phyloP scores from a whole-genome alignment of 2,888 invertebrate species.

The Ariolimax columbianus region DNA sequence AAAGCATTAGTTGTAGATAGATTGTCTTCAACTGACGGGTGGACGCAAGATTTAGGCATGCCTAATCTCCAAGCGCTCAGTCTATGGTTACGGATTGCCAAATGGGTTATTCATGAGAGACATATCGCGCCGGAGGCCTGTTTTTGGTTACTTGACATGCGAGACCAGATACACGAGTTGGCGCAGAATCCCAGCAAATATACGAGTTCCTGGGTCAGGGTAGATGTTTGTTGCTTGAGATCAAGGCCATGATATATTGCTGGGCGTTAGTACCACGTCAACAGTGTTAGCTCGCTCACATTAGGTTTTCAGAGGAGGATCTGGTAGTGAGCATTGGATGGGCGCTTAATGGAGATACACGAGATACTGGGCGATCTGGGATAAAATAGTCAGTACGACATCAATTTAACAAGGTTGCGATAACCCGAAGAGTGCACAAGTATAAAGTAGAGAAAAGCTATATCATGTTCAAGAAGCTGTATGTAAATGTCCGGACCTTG shows the following conservation, averaged over 20 bases:
- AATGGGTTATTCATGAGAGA: slow-evolving; percentile 21
- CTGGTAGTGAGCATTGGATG: no score
- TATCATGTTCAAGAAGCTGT: no score
- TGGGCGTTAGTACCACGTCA: no score
- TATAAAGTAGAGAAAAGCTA: no score
- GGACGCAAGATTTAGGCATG: neutral
- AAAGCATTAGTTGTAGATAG: neutral
- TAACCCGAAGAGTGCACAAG: no score
- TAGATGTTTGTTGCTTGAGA: neutral
- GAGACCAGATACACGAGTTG: neutral
- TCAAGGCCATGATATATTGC: neutral
- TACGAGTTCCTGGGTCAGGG: neutral
- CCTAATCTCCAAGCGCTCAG: slow-evolving; percentile 15
- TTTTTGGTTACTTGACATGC: neutral
- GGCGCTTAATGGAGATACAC: no score
- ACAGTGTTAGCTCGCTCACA: no score
- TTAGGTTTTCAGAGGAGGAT: no score
- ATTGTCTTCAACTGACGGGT: neutral
- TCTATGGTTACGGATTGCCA: slow-evolving; percentile 11
- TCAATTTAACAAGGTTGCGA: no score
- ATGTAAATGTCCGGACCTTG: no score
- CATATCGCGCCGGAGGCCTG: slow-evolving; percentile 5
- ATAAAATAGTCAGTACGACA: no score
- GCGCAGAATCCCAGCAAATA: neutral
- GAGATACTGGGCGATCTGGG: no score